Conservation (phyloP, 2,888 invertebrate genomes). For the Lasius platythorax region DNA sequence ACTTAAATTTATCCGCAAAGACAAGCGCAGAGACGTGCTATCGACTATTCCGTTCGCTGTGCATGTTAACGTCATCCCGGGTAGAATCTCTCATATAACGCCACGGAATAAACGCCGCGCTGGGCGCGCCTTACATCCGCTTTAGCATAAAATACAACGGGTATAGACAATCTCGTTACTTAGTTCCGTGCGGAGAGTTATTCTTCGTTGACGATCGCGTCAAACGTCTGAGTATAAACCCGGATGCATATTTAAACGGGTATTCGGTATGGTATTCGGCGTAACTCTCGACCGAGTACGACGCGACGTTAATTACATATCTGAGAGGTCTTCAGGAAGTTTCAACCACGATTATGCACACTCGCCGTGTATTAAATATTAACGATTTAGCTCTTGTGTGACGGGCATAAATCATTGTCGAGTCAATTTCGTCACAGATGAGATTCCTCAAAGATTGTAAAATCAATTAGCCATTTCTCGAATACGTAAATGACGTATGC, state of each 20-base stretch:
- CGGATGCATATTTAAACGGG: slow-evolving; percentile 73
- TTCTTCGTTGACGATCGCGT: slow-evolving; percentile 75
- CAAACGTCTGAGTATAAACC: slow-evolving; percentile 71
- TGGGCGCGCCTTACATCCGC: slow-evolving; percentile 63
- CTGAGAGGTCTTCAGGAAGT: slow-evolving; percentile 7
- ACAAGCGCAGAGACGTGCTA: slow-evolving; percentile 42
- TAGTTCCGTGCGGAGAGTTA: slow-evolving; percentile 73
- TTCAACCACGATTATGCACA: not conserved
- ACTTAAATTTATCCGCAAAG: slow-evolving; percentile 51
- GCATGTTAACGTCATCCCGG: slow-evolving; percentile 26
- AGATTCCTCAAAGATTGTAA: not conserved
- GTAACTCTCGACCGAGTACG: slow-evolving; percentile 16
- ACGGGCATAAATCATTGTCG: slow-evolving; percentile 3
- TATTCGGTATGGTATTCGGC: slow-evolving; percentile 25
- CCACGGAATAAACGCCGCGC: not conserved
- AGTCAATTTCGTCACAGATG: not conserved
- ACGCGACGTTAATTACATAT: slow-evolving; percentile 21
- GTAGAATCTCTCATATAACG: slow-evolving; percentile 34
- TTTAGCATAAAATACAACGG: slow-evolving; percentile 67
- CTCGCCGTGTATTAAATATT: slow-evolving; percentile 24
- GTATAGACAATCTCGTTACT: slow-evolving; percentile 74
- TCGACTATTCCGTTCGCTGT: slow-evolving; percentile 20
- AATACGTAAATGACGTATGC: not conserved
- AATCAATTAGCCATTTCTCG: not conserved
- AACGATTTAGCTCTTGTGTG: slow-evolving; percentile 1